Evolutionary conservation across 2,113 vertebrate species (phyloP), one percentile per base, ranked within the genome.

Genomic region (Microcebus tavaratra): DNA sequence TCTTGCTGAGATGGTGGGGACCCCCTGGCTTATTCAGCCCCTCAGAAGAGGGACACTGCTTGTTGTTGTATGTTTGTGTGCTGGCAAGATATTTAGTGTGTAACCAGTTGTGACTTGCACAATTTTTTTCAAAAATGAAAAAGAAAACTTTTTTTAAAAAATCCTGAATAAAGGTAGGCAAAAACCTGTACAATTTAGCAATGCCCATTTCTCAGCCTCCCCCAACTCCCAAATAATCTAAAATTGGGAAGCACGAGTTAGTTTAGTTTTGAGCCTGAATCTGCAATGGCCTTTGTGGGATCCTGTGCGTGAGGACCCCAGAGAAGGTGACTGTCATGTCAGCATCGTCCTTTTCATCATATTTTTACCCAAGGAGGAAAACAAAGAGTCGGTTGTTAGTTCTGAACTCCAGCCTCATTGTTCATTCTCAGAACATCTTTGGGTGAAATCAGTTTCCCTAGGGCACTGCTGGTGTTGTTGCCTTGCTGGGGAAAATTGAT

Each of bases 221-320:
- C 76, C 17, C 36, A 23, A 29, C 21, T 9, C 70, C 10, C 3
- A 11, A 18, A 57, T 95, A 95, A 90, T 34, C n/a, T 87, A 63
- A 92, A 97, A 75, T 55, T 79, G 55, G 59, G 82, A 42, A 55
- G 78, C 14, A 12, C 21, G n/a, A 79, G 83, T 65, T 96, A 2
- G 6, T 6, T 83, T 93, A 70, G 94, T 50, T 53, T 88, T 12
- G 75, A 3, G 83, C 5, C 92, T 88, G 27, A 31, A 23, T 53
- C 76, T 34, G 7, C 12, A 0, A 39, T 67, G 39, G 45, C 45
- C 36, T 3, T 2, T 17, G 8, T 48, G 13, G 67, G n/a, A 23
- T 50, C 39, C 3, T 0, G 5, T 8, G 3, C 2, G 34, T 11
- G 0, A 14, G 15, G 63, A 57, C 21, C 8, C 3, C 42, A n/a